phyloP scores from a whole-genome alignment of 2,888 invertebrate species.

The Drosophila siamana region DNA sequence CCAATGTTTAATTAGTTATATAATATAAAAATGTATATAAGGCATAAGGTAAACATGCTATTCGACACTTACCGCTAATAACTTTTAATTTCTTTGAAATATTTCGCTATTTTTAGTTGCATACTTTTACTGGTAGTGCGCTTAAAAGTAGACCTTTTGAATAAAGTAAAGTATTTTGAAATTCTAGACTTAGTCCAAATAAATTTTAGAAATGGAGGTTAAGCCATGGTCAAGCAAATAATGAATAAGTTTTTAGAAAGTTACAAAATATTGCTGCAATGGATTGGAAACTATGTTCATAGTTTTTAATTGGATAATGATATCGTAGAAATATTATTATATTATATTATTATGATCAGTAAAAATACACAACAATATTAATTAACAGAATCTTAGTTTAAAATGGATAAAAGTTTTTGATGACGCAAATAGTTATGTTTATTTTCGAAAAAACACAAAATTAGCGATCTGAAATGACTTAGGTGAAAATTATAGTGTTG shows the following conservation, averaged over 20 bases:
- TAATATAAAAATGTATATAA: slow-evolving; percentile 6
- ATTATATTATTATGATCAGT: too few relatives aligned
- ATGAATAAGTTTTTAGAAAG: background rate
- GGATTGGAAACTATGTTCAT: too few relatives aligned
- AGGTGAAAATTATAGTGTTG: background rate
- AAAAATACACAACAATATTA: too few relatives aligned
- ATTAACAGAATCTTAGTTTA: background rate
- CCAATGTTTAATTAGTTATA: background rate
- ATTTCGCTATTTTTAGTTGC: slow-evolving; percentile 2
- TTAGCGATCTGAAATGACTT: too few relatives aligned
- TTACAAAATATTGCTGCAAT: background rate
- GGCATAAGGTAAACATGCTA: background rate
- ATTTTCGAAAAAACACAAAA: background rate
- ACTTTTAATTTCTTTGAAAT: background rate
- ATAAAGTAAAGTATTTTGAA: background rate
- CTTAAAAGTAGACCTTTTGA: slow-evolving; percentile 25
- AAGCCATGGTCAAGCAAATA: background rate
- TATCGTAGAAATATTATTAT: too few relatives aligned
- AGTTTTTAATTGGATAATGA: too few relatives aligned
- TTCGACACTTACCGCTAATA: background rate
- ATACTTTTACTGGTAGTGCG: slow-evolving; percentile 20
- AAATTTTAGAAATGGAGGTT: background rate
- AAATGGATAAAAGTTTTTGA: background rate
- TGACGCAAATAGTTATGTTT: background rate
- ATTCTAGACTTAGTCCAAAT: background rate